Evolutionary conservation across 1,140 invertebrate genomes (phyloP).

Genomic region (Anoplophora glabripennis): DNA sequence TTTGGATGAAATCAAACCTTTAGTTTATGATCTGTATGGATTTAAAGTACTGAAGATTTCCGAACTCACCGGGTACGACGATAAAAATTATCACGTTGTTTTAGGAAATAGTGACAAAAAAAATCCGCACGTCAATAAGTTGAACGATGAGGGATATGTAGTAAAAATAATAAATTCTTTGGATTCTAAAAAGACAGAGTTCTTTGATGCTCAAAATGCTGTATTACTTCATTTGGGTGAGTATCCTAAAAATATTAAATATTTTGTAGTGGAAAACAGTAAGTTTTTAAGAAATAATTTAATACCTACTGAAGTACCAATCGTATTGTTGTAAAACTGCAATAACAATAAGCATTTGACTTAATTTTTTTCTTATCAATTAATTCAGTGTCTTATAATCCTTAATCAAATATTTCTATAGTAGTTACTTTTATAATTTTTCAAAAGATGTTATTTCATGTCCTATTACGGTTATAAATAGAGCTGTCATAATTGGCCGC

Average conservation of each 20-base stretch:
- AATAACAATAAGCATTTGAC: no score
- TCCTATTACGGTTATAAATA: no score
- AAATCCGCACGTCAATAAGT: constrained; percentile 27
- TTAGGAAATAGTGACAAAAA: constrained; percentile 15
- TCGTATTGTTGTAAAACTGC: no score
- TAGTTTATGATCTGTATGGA: constrained; percentile 67
- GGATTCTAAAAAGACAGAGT: constrained; percentile 65
- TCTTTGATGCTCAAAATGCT: constrained; percentile 70
- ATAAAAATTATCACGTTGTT: constrained; percentile 65
- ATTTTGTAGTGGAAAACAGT: no score
- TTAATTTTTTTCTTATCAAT: no score
- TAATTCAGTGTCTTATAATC: no score
- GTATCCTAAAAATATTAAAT: constrained; percentile 2
- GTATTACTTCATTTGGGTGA: constrained; percentile 64
- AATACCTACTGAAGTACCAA: no score
- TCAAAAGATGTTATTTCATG: no score
- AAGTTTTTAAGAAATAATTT: no score
- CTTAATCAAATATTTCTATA: no score
- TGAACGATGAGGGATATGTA: constrained; percentile 62
- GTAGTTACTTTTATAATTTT: no score
- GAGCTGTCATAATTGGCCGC: no score
- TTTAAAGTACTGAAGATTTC: constrained; percentile 61
- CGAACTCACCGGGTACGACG: constrained; percentile 77
- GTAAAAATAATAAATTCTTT: constrained; percentile 79
- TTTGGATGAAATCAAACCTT: constrained; percentile 52